A percentile compares a stretch with the other conserved stretches of the same genome.
phyloP scores from a whole-genome alignment of 2,113 vertebrate species.

The Sprattus sprattus region DNA sequence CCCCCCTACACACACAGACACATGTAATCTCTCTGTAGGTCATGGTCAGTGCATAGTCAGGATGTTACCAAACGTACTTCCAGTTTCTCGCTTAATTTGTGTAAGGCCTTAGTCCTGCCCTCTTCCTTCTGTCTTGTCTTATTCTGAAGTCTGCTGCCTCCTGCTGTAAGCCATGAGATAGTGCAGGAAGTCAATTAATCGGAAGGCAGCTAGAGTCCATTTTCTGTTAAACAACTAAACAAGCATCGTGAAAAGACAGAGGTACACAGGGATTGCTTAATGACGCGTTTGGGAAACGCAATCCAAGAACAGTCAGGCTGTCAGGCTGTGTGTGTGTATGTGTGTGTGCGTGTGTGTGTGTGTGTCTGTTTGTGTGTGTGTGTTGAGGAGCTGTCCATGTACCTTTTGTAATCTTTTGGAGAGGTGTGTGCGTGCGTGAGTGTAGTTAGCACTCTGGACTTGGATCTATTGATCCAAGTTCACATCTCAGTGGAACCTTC shows the following conservation, averaged over 20 bases:
- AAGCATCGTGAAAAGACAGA: too few relatives aligned
- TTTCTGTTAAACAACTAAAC: neutral
- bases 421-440: neutral
- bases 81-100: neutral
- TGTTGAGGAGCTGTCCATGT: neutral
- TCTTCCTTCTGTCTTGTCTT: neutral
- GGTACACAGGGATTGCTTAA: neutral
- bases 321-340: neutral
- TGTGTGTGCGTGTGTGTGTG: neutral
- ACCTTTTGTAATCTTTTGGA: too few relatives aligned
- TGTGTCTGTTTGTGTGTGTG: neutral
- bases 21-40: neutral
- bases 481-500: neutral
- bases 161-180: neutral
- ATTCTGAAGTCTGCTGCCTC: neutral
- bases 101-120: neutral
- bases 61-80: neutral
- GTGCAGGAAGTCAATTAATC: neutral
- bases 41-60: neutral
- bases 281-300: neutral
- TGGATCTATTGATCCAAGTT: neutral
- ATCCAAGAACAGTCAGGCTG: too few relatives aligned
- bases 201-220: too few relatives aligned
- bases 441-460: neutral
- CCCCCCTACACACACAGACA: neutral